Evolutionary conservation across 2,797 vertebrate species (phyloP), one percentile per base, ranked within the genome.

Genomic region (Calcarius lapponicus): DNA sequence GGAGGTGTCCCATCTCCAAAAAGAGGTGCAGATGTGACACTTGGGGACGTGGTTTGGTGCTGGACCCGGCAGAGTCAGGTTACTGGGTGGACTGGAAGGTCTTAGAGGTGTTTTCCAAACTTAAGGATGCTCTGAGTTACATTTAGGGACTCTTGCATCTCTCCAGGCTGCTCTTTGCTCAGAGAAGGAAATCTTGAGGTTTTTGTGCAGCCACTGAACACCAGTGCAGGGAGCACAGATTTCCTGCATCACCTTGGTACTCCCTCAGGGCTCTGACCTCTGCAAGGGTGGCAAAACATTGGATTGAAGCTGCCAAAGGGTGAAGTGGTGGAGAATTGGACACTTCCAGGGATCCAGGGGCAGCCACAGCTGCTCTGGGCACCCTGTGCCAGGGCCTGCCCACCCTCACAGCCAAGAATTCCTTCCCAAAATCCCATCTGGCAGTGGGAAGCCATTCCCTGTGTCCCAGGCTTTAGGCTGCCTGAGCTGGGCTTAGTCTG

Each of bases 1-100:
- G 60, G 38, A 34, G 31, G 25, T 2, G 38, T 2, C n/a, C 21
- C 38, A 0, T 0, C 61, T 12, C 36, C 53, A 36, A 32, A 43
- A 32, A 7, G 21, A 75, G 36, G 2, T 6, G 53, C 6, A 7
- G 17, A 14, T 58, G 36, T 57, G 60, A 20, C 38, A 8, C 53
- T 1, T 51, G 32, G 43, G 43, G 71, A 66, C 3, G 0, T 21
- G 70, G 43, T 10, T 75, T 26, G 13, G 10, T 51, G 43, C 36
- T 66, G 61, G 36, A 66, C 17, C 26, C 2, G 0, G 21, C 61
- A 14, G 6, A 31, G 70, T 5, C 21, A 14, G 31, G 26, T 48
- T 17, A 11, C 17, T 57, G 51, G 9, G 2, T 12, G 26, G 36
- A 32, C 26, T 84, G 0, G 0, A 31, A 31, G 43, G 3, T 22